These are phyloP conservation scores for Hesperia comma DNA, from an alignment of 2,888 invertebrate species.

Conservation along the genomic window DNA sequence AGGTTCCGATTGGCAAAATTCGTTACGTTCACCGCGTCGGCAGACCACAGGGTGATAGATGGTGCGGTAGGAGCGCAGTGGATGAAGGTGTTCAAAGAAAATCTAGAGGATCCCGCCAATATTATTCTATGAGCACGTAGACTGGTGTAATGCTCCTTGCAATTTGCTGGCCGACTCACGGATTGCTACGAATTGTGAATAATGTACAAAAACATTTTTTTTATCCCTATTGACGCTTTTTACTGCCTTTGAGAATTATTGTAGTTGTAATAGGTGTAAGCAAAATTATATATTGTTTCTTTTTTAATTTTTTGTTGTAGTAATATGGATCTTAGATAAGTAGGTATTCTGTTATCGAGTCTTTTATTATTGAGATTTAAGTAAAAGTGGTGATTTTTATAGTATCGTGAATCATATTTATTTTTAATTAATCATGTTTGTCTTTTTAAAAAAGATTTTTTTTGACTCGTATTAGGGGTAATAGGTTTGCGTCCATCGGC, in stretches of 20 bases:
- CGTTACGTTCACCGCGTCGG: constrained; percentile 96
- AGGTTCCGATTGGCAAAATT: constrained; percentile 90
- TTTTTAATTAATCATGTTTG: not conserved
- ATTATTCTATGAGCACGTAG: constrained; percentile 88
- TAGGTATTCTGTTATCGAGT: not conserved
- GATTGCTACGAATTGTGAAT: not conserved
- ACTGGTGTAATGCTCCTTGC: constrained; percentile 12
- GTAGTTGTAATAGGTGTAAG: not conserved
- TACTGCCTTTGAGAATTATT: not conserved
- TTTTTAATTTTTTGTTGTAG: not conserved
- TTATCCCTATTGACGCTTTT: not conserved
- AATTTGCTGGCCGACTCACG: constrained; percentile 19
- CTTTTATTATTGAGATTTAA: not conserved
- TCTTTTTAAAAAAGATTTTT: not conserved
- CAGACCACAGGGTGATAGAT: constrained; percentile 98
- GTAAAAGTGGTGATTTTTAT: too few relatives aligned
- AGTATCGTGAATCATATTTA: not conserved
- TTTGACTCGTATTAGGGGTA: not conserved
- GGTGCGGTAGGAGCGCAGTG: constrained; percentile 99
- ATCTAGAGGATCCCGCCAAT: constrained; percentile 95
- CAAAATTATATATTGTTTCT: not conserved
- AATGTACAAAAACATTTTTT: not conserved
- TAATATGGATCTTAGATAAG: not conserved
- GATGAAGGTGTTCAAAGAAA: constrained; percentile 94
- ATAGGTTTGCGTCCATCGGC: constrained; percentile 11